Percentiles rank a stretch among this genome's conserved stretches.
phyloP scores from a whole-genome alignment of 2,888 invertebrate species.

The Malacosoma neustria region DNA sequence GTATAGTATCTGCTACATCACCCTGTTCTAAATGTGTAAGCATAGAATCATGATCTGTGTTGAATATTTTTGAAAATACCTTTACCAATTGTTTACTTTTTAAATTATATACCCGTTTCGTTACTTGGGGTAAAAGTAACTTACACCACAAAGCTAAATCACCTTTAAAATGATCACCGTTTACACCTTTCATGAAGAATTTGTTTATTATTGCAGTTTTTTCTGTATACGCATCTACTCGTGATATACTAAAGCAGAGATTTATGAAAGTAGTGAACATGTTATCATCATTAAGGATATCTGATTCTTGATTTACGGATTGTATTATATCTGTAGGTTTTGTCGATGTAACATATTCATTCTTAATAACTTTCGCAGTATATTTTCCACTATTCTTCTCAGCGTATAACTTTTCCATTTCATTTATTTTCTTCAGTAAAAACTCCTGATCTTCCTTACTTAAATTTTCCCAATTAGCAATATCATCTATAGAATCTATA shows the following conservation, averaged over 20 bases:
- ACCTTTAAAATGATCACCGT: conserved; percentile 81
- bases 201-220: conserved; percentile 84
- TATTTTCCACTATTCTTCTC: conserved; percentile 68
- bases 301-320: conserved; percentile 13
- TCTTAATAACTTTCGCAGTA: conserved; percentile 49
- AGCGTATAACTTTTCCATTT: conserved; percentile 71
- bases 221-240: conserved; percentile 84
- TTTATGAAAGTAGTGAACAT: conserved; percentile 84
- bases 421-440: conserved; percentile 78
- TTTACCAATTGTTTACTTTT: conserved; percentile 94
- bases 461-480: conserved; percentile 84
- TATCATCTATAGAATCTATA: conserved; percentile 85
- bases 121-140: conserved; percentile 86
- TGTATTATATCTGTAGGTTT: conserved; percentile 9
- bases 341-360: conserved; percentile 23
- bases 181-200: conserved; percentile 77
- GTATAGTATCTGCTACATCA: conserved; percentile 91
- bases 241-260: conserved; percentile 85
- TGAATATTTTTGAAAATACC: conserved; percentile 87
- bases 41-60: conserved; percentile 85
- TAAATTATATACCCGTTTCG: conserved; percentile 91
- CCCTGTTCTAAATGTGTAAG: conserved; percentile 90
- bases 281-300: conserved; percentile 73
- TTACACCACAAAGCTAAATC: conserved; percentile 88
- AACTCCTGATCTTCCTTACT: conserved; percentile 79